Evolutionary conservation across 2,113 vertebrate genomes (phyloP).

Genomic region (Theristicus caerulescens): DNA sequence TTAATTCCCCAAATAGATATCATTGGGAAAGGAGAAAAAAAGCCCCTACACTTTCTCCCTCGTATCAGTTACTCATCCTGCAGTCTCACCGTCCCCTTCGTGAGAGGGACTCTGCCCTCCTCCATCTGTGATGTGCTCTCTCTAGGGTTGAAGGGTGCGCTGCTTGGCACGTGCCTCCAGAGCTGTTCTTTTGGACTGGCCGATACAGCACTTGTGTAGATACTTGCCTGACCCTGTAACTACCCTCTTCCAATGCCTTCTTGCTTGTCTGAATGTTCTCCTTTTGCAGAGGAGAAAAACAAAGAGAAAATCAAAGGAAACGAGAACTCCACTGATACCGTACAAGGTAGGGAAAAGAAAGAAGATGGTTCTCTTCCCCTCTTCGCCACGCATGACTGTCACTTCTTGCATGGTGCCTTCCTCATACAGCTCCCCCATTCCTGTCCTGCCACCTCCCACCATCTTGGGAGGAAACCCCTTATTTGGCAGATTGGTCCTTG

Average conservation of each 20-base stretch:
- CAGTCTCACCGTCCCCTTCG: not conserved
- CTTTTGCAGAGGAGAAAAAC: slow-evolving; percentile 76
- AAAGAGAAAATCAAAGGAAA: slow-evolving; percentile 73
- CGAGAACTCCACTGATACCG: slow-evolving; percentile 62
- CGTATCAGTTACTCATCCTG: not conserved
- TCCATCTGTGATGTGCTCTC: not conserved
- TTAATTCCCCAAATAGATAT: not conserved
- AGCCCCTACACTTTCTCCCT: not conserved
- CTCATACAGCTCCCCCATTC: not conserved
- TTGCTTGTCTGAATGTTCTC: not conserved
- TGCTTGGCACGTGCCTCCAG: not conserved
- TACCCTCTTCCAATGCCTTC: not conserved
- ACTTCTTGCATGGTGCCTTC: slow-evolving; percentile 30
- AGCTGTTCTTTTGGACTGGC: not conserved
- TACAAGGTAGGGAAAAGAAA: slow-evolving; percentile 65
- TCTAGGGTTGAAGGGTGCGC: not conserved
- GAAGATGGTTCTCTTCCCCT: not conserved
- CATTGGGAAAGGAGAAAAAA: not conserved
- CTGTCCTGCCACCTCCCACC: not conserved
- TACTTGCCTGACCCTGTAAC: not conserved
- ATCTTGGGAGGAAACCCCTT: not conserved
- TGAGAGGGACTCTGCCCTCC: not conserved
- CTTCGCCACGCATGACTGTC: not conserved
- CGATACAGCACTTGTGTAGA: not conserved
- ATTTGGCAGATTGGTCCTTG: slow-evolving; percentile 1